phyloP scores from a whole-genome alignment of 2,888 invertebrate species.

The Tridacna crocea region DNA sequence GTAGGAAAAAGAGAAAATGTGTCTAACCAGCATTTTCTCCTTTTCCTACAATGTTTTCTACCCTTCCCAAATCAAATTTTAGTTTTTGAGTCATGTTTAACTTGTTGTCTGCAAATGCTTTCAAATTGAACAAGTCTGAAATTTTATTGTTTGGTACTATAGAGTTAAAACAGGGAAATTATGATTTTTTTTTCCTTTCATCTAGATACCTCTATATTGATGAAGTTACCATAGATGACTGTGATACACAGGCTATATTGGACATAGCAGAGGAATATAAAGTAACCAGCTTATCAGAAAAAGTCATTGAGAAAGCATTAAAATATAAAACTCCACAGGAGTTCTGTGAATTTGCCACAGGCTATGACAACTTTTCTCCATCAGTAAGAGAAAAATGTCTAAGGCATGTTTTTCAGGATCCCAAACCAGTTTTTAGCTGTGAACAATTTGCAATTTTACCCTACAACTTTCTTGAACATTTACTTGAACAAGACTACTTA shows the following conservation, averaged over 20 bases:
- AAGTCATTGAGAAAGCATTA: slow-evolving; percentile 26
- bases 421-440: slow-evolving; percentile 37
- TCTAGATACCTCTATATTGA: slow-evolving; percentile 52
- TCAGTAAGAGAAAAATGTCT: slow-evolving; percentile 45
- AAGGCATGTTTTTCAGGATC: slow-evolving; percentile 44
- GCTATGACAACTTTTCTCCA: slow-evolving; percentile 34
- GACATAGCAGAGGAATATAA: slow-evolving; percentile 47
- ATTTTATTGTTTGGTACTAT: no score
- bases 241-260: slow-evolving; percentile 22
- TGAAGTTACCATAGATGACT: slow-evolving; percentile 13
- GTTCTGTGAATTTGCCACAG: slow-evolving; percentile 46
- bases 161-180: no score
- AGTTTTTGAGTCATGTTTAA: no score
- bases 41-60: no score
- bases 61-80: no score
- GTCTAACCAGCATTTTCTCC: no score
- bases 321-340: slow-evolving; percentile 20
- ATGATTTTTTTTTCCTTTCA: no score
- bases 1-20: no score
- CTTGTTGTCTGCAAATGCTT: no score
- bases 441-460: slow-evolving; percentile 40
- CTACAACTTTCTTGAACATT: slow-evolving; percentile 32
- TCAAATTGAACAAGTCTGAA: no score
- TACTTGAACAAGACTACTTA: slow-evolving; percentile 46
- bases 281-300: slow-evolving; percentile 32